Evolutionary conservation across 1,140 invertebrate species (phyloP).

Genomic region (Battus philenor): DNA sequence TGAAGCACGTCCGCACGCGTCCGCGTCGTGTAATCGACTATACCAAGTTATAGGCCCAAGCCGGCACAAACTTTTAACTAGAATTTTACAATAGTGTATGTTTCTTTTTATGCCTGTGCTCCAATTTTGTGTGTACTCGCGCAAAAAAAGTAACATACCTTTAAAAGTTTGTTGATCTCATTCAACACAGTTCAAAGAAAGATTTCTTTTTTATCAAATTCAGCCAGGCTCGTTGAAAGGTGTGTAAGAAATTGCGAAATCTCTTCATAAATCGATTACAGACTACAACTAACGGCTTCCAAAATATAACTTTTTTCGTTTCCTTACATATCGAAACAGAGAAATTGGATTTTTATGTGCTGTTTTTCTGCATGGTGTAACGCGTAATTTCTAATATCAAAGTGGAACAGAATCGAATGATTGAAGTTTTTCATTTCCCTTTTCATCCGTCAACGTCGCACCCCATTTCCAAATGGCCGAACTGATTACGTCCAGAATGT

Average conservation of each 20-base stretch:
- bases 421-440: slow-evolving; percentile 33
- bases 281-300: no score
- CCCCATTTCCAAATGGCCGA: slow-evolving; percentile 17
- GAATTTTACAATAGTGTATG: slow-evolving; percentile 30
- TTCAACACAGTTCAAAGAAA: no score
- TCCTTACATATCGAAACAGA: no score
- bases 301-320: no score
- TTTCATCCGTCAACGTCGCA: slow-evolving; percentile 30
- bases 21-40: slow-evolving; percentile 50
- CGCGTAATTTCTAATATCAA: slow-evolving; percentile 9
- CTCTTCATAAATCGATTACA: no score
- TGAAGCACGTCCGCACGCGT: slow-evolving; percentile 39
- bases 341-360: slow-evolving; percentile 12
- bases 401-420: slow-evolving; percentile 14
- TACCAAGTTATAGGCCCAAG: slow-evolving; percentile 17
- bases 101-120: slow-evolving; percentile 19
- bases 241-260: no score
- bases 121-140: slow-evolving; percentile 9
- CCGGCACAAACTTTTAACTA: slow-evolving; percentile 25
- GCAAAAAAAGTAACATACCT: slow-evolving; percentile 11
- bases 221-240: no score
- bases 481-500: slow-evolving; percentile 11
- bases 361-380: slow-evolving; percentile 4
- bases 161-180: slow-evolving; percentile 8
- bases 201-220: no score